These are phyloP conservation scores for Corythaixoides concolor DNA, from an alignment of 2,113 vertebrate species.

Conservation along the genomic window DNA sequence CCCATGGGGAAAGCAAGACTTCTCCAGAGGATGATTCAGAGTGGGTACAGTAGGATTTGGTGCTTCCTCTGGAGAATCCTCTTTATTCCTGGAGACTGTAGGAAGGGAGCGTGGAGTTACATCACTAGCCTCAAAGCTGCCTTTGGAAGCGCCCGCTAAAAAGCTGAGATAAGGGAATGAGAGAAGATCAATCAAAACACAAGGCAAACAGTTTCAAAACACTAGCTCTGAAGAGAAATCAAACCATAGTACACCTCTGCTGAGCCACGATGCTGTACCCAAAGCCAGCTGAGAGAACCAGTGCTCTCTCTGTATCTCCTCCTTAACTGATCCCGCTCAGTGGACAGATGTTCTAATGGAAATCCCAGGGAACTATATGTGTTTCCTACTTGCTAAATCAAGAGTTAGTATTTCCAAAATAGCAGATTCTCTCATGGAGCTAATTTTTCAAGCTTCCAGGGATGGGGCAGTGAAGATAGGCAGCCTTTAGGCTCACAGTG, in stretches of 20 bases:
- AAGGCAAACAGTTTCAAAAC: neutral
- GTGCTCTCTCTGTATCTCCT: neutral
- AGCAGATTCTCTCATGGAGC: neutral
- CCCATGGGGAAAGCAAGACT: neutral
- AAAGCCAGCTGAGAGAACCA: neutral
- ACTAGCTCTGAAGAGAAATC: neutral
- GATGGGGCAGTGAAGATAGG: neutral
- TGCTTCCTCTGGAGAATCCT: neutral
- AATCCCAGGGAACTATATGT: neutral
- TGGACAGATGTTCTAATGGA: neutral
- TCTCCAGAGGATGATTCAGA: neutral
- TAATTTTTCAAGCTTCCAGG: neutral
- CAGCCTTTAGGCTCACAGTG: neutral
- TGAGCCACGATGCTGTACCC: fast-evolving
- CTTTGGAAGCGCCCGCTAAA: neutral
- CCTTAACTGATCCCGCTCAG: neutral
- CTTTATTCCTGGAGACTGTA: neutral
- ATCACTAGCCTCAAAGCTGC: neutral
- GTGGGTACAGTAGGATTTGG: neutral
- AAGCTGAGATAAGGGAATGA: neutral
- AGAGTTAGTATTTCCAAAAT: neutral
- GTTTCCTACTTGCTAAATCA: neutral
- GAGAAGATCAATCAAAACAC: neutral
- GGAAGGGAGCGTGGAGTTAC: neutral
- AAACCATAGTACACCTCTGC: neutral